Conservation (phyloP, 1,140 invertebrate species). For the Lucilia sericata region DNA sequence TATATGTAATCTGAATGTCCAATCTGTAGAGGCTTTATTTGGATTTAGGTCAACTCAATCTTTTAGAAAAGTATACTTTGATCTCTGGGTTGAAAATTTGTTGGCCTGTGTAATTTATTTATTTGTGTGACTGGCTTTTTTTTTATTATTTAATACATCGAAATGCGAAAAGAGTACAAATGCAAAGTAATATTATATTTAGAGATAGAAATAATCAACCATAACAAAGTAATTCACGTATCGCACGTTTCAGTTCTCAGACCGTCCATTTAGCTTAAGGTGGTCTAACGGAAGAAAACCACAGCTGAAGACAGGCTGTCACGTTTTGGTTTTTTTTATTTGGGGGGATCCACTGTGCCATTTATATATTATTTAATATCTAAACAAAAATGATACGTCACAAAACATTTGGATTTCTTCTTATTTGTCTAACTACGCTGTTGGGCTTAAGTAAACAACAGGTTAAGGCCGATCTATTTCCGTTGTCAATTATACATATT, state of each 20-base stretch:
- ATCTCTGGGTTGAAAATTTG: too few relatives aligned
- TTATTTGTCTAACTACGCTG: neutral
- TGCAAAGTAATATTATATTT: too few relatives aligned
- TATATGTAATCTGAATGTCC: too few relatives aligned
- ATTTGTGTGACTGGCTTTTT: too few relatives aligned
- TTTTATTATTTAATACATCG: too few relatives aligned
- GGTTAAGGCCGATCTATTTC: conserved; percentile 66
- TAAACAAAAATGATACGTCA: neutral
- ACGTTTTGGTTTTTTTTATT: neutral
- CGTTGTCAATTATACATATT: conserved; percentile 82
- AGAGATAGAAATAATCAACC: too few relatives aligned
- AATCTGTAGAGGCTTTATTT: too few relatives aligned
- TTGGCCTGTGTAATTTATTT: too few relatives aligned
- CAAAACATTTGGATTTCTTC: neutral
- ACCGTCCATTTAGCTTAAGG: neutral
- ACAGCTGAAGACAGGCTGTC: neutral
- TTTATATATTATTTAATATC: too few relatives aligned
- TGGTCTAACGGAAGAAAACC: neutral
- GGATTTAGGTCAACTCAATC: too few relatives aligned
- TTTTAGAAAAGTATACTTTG: too few relatives aligned
- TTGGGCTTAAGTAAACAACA: neutral
- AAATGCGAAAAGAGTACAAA: too few relatives aligned
- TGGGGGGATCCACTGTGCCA: neutral
- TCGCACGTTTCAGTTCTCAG: neutral
- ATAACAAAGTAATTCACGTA: neutral